Evolutionary conservation across 2,113 vertebrate genomes (phyloP), one percentile per base, ranked within the genome.

Genomic region (Pomatorhinus ruficollis): DNA sequence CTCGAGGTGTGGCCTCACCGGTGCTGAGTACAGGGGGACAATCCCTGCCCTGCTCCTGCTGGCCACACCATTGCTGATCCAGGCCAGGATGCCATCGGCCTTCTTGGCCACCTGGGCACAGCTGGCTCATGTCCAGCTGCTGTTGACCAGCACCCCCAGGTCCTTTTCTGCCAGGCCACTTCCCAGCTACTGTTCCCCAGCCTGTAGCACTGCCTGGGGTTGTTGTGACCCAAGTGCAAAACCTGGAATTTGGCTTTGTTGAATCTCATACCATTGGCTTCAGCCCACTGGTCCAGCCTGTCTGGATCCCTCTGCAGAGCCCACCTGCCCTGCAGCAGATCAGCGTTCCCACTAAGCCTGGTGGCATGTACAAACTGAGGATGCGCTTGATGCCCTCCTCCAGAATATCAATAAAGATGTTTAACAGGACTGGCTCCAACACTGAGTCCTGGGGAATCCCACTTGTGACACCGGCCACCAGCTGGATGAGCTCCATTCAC

Each of bases 1-100:
- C 1, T 57, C 0, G 0, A 69, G 20, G 8, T 19, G 5, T 1
- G 0, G 2, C 56, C 28, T n/a, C 44, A 27, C 24, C 44, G 35
- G 28, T 44, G 69, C 10, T 0, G 0, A 52, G 21, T 4, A 35
- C n/a, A 35, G 39, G 15, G 25, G 18, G 7, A 31, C 14, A 19
- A 11, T 56, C 65, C 4, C 17, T 64, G 35, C 21, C 35, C 35
- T 37, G 21, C 2, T 49, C 27, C 76, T 72, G 25, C 65, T 42
- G 42, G 14, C 14, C 59, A 31, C 65, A 31, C 13, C 5, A 6
- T 31, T 75, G 10, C 40, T 76, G 39, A 61, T 5, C 6, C 40
- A 61, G 54, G n/a, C 63, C 54, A 40, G 54, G n/a, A n/a, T 60
- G n/a, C 30, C 78, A 15, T 6, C 2, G 9, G 20, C 39, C 6